These are phyloP conservation scores for Austrofundulus limnaeus DNA, from an alignment of 2,113 vertebrate genomes.

Conservation along the genomic window DNA sequence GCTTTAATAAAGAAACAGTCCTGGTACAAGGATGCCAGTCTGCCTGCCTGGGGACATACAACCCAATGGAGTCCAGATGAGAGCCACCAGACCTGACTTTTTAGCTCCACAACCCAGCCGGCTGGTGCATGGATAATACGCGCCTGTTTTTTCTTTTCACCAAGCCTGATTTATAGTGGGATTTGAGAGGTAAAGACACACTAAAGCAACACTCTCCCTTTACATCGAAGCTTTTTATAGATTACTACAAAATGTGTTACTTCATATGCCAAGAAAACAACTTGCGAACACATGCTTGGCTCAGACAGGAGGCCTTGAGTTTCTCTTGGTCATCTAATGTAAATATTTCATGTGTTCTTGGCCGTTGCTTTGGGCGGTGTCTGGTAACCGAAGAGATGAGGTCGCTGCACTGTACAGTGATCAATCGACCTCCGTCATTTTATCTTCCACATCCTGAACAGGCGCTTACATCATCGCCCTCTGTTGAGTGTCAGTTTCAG, in stretches of 20 bases:
- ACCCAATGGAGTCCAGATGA: conserved; percentile 77
- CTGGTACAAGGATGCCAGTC: conserved; percentile 72
- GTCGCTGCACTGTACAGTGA: conserved; percentile 59
- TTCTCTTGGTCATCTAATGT: conserved; percentile 67
- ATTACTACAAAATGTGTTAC: conserved; percentile 33
- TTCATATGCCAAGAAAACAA: conserved; percentile 16
- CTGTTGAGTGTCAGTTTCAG: conserved; percentile 63
- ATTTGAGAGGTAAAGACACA: conserved; percentile 44
- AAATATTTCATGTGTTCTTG: conserved; percentile 74
- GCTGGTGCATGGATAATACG: conserved; percentile 17
- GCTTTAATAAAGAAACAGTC: conserved; percentile 75
- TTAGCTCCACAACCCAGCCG: conserved; percentile 36
- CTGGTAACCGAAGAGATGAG: conserved; percentile 68
- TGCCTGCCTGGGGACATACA: conserved; percentile 63
- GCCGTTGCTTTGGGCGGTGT: conserved; percentile 56
- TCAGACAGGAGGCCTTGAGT: conserved; percentile 6
- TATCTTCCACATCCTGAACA: conserved; percentile 59
- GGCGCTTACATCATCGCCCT: conserved; percentile 64
- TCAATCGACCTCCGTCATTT: conserved; percentile 70
- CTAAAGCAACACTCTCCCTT: conserved; percentile 40
- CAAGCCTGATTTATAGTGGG: conserved; percentile 32
- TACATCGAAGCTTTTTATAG: conserved; percentile 34
- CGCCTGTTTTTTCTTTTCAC: conserved; percentile 22
- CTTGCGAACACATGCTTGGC: conserved; percentile 9
- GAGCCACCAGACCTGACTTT: conserved; percentile 65